Base-by-base conservation (phyloP, 2,888 invertebrate species). In the Girardia tigrina region DNA sequence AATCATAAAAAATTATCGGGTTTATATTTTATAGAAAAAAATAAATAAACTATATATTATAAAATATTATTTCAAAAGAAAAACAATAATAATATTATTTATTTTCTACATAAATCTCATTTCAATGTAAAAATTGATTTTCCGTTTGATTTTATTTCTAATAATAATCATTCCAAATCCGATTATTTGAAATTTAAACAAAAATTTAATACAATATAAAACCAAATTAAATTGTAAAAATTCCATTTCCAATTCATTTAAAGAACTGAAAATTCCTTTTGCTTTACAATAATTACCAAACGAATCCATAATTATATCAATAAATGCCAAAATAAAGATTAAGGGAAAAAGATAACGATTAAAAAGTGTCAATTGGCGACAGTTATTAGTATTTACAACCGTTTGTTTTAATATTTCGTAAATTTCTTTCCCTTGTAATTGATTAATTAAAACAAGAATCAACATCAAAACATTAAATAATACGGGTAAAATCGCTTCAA, bases 181-280 rank as follows among this genome's bases (percentile, higher is more conserved):
- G n/a, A 56, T 56, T 12, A 56, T n/a, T 56, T 56, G 56, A 56
- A 56, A 56, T 56, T 56, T 56, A 56, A n/a, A 56, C n/a, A 56
- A 56, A 6, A 56, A 56, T 56, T 56, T 56, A 12, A 56, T n/a
- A 23, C 56, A 56, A 16, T 4, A 4, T 56, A 56, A n/a, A 4
- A 56, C 56, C n/a, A 56, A 56, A 56, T 56, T 56, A n/a, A 56
- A 56, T 56, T 56, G 56, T 4, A 20, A 4, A 56, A 8, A 4
- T 56, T 56, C 56, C 6, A 20, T 23, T 56, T 56, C 56, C 2
- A 8, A 6, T 2, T 56, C 23, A 12, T 56, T 56, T 16, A n/a
- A 12, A 20, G n/a, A 23, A 8, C 23, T 6, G 4, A 56, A 20
- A 16, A 56, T 56, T 56, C n/a, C 56, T 8, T 12, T 4, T 4